Conservation (phyloP, 2,888 invertebrate genomes). For the Abscondita cerata region DNA sequence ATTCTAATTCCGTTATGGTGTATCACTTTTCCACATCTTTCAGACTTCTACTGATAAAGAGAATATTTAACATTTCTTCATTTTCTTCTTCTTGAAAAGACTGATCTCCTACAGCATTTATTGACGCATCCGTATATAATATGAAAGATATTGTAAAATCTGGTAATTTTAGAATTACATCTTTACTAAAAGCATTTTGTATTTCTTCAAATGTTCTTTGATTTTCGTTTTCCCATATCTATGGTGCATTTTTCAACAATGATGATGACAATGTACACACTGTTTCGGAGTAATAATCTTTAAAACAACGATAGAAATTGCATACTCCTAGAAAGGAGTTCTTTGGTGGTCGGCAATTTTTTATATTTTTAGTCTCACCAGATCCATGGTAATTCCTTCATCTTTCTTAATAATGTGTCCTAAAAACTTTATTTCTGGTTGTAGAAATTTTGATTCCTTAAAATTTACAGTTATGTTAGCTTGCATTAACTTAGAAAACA, state of each 20-base stretch:
- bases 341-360: slow-evolving; percentile 34
- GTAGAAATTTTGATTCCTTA: slow-evolving; percentile 37
- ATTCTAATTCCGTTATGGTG: slow-evolving; percentile 4
- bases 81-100: neutral
- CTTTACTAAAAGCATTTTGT: slow-evolving; percentile 10
- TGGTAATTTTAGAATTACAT: slow-evolving; percentile 1
- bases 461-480: slow-evolving; percentile 37
- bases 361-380: slow-evolving; percentile 34
- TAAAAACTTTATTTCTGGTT: slow-evolving; percentile 37
- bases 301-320: slow-evolving; percentile 7
- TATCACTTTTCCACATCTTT: neutral
- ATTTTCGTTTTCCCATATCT: slow-evolving; percentile 6
- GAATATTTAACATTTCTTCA: slow-evolving; percentile 8
- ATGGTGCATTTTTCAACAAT: neutral
- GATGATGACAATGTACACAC: neutral
- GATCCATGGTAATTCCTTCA: slow-evolving; percentile 36
- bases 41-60: slow-evolving; percentile 11
- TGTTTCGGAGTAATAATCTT: neutral
- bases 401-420: slow-evolving; percentile 35
- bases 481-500: slow-evolving; percentile 24
- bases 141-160: slow-evolving; percentile 1
- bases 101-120: slow-evolving; percentile 25
- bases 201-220: neutral
- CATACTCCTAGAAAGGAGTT: slow-evolving; percentile 35
- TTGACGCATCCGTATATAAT: slow-evolving; percentile 4